Conservation (phyloP, 2,797 vertebrate genomes). For the Gymnothorax javanicus region DNA sequence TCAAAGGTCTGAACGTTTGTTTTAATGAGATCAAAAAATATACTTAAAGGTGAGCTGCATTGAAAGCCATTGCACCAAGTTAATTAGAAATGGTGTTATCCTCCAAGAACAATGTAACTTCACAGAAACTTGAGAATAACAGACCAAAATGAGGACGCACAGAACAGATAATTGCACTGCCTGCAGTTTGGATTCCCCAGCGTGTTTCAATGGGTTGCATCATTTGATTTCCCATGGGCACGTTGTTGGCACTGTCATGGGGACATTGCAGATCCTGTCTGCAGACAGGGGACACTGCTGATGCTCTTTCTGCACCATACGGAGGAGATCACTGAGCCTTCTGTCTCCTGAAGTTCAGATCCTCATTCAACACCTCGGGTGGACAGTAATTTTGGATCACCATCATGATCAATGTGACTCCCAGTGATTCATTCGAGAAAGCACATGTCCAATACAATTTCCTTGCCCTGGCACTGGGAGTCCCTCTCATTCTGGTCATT, state of each 20-base stretch:
- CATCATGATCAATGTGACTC: slow-evolving; percentile 67
- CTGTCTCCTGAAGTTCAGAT: slow-evolving; percentile 50
- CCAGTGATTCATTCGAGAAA: slow-evolving; percentile 38
- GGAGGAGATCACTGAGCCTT: background rate
- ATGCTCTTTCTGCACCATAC: background rate
- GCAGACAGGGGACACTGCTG: background rate
- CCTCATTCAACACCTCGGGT: slow-evolving; percentile 47
- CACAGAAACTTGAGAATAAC: background rate
- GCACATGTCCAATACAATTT: slow-evolving; percentile 60
- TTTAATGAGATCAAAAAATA: background rate
- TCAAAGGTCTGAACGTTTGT: background rate
- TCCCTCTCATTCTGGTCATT: slow-evolving; percentile 69
- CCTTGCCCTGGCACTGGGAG: slow-evolving; percentile 58
- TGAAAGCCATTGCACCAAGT: background rate
- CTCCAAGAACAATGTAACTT: background rate
- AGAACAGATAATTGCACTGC: background rate
- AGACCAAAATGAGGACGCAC: background rate
- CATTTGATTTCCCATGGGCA: background rate
- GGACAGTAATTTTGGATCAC: slow-evolving; percentile 37
- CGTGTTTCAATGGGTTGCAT: slow-evolving; percentile 12
- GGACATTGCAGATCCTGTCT: background rate
- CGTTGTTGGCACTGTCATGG: background rate
- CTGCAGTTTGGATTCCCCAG: background rate
- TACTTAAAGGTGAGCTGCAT: background rate
- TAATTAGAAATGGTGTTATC: background rate